Evolutionary conservation across 2,888 invertebrate species (phyloP), one percentile per base, ranked within the genome.

Genomic region (Escarpia spicata): DNA sequence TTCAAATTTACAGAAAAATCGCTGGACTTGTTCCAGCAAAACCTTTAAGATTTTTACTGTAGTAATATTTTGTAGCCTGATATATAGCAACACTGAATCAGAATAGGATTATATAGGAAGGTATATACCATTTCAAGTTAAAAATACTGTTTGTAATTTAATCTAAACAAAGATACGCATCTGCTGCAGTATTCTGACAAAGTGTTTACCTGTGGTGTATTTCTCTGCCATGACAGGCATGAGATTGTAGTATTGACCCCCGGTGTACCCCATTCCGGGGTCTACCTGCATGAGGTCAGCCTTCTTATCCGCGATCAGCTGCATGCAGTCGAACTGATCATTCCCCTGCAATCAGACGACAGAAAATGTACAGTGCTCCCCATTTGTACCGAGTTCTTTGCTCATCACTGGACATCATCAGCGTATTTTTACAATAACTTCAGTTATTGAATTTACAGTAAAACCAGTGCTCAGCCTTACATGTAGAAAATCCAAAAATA

Each of bases 251-350:
- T 98, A 99, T 93, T 99, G 97, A 0, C 99, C 99, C 60, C 98
- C 99, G 26, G 98, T 97, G 96, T 98, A 99, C 0, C 99, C 98
- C 97, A 99, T 98, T 3, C 99, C 99, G n/a, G 99, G 98, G 97
- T 99, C 99, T 75, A 99, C 96, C 0, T 98, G 97, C 8, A 99
- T 98, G 91, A 99, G 97, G 92, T 99, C 98, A 0, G 98, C 99
- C 93, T 97, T 97, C 94, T 98, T 98, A 93, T 97, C 97, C 95
- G 98, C 98, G 92, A 99, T 97, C 96, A 97, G 97, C 92, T 97
- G 97, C 98, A 99, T 99, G 95, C 99, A 99, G 95, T 98, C 98
- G 96, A 98, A 98, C 95, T 92, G 93, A 58, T 94, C 93, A 1
- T 89, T 92, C 37, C 92, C 93, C 92, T 93, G 92, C 19, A 93